Percentiles rank a stretch among this genome's conserved stretches.
Conservation (phyloP, 2,113 vertebrate species). For the Opisthocomus hoazin region DNA sequence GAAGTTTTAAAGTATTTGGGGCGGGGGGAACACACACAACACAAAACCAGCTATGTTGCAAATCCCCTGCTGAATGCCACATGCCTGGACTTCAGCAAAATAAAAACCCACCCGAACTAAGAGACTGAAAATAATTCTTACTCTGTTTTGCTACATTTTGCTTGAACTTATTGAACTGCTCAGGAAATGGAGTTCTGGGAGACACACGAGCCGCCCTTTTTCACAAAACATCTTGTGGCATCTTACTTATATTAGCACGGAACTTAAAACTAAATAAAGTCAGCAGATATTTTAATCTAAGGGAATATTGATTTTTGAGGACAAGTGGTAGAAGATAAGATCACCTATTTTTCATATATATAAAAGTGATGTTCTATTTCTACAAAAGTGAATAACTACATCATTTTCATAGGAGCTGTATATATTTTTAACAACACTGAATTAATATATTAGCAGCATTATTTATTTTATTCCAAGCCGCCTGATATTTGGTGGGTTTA, state of each 20-base stretch:
- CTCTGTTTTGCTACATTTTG: neutral
- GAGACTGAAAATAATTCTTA: neutral
- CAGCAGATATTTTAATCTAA: neutral
- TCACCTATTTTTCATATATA: neutral
- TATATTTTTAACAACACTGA: neutral
- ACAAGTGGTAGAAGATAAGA: neutral
- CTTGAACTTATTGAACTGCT: neutral
- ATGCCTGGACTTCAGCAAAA: neutral
- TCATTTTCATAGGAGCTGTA: neutral
- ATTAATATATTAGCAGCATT: neutral
- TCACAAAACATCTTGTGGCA: neutral
- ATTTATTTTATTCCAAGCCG: neutral
- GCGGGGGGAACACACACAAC: too few relatives aligned
- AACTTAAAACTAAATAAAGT: neutral
- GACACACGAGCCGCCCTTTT: neutral
- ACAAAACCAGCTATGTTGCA: neutral
- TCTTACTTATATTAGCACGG: neutral
- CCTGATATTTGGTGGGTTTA: neutral
- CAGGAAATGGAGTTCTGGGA: neutral
- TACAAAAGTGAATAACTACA: neutral
- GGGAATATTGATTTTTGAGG: neutral
- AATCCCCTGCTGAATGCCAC: neutral
- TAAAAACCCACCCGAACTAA: neutral
- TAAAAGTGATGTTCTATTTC: neutral
- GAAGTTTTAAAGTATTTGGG: neutral